Percentiles rank a stretch among this genome's conserved stretches.
phyloP scores from a whole-genome alignment of 2,797 vertebrate species.

The Urosaurus nigricauda region DNA sequence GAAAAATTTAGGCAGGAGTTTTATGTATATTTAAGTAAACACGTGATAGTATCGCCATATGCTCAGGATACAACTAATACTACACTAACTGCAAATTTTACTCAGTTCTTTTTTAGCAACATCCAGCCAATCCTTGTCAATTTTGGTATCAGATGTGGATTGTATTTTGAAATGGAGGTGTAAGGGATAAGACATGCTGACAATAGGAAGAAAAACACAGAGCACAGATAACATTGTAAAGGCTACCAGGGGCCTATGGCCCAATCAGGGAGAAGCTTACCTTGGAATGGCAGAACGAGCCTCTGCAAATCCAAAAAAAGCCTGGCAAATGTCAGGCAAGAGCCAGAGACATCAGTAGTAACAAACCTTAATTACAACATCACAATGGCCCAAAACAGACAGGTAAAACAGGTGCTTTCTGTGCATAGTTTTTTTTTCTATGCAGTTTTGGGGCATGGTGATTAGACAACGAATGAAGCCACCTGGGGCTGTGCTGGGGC shows the following conservation, averaged over 20 bases:
- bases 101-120: slow-evolving; percentile 1
- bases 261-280: too few relatives aligned
- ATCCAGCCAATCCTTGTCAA: neutral
- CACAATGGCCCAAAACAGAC: too few relatives aligned
- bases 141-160: neutral
- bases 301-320: neutral
- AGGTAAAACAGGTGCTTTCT: too few relatives aligned
- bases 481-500: too few relatives aligned
- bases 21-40: neutral
- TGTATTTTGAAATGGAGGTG: neutral
- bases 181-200: neutral
- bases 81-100: neutral
- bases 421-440: too few relatives aligned
- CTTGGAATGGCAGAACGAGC: too few relatives aligned
- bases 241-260: neutral
- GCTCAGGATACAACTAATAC: neutral
- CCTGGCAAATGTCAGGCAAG: neutral
- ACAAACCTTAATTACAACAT: fast-evolving
- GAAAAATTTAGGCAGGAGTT: neutral
- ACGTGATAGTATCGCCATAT: slow-evolving; percentile 1
- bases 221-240: neutral
- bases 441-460: too few relatives aligned
- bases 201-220: neutral
- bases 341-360: too few relatives aligned
- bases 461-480: too few relatives aligned